Conservation (phyloP, 2,797 vertebrate genomes). For the Pseudotriccus pelzelni region DNA sequence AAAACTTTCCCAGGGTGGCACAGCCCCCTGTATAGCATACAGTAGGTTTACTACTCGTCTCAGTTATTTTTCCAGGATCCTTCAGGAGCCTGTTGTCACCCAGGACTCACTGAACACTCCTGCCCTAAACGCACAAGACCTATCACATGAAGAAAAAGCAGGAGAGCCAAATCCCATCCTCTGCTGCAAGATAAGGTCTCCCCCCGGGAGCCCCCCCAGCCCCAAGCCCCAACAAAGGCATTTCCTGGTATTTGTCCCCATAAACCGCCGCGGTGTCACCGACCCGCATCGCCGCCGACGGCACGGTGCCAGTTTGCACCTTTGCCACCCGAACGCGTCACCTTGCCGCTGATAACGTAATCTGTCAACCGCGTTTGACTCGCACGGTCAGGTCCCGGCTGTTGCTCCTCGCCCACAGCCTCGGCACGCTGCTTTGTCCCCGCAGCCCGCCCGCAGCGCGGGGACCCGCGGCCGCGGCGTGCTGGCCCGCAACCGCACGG, state of each 20-base stretch:
- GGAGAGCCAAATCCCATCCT: not conserved
- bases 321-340: not conserved
- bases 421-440: not conserved
- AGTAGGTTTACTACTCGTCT: not conserved
- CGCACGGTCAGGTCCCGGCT: not conserved
- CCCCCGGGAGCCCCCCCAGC: rapidly evolving
- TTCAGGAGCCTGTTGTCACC: not conserved
- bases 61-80: not conserved
- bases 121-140: rapidly evolving
- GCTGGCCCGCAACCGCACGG: not conserved
- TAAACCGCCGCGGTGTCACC: rapidly evolving
- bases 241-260: not conserved
- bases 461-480: rapidly evolving
- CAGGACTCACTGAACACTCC: not conserved
- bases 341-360: not conserved
- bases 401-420: not conserved
- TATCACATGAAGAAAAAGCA: not conserved
- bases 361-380: not conserved
- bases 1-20: not conserved
- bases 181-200: not conserved
- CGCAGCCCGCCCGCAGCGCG: not conserved
- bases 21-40: rapidly evolving
- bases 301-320: not conserved
- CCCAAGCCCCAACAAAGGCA: not conserved
- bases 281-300: rapidly evolving